A percentile compares a stretch with the other conserved stretches of the same genome.
phyloP scores from a whole-genome alignment of 1,140 invertebrate genomes.

The Drosophila tristis region DNA sequence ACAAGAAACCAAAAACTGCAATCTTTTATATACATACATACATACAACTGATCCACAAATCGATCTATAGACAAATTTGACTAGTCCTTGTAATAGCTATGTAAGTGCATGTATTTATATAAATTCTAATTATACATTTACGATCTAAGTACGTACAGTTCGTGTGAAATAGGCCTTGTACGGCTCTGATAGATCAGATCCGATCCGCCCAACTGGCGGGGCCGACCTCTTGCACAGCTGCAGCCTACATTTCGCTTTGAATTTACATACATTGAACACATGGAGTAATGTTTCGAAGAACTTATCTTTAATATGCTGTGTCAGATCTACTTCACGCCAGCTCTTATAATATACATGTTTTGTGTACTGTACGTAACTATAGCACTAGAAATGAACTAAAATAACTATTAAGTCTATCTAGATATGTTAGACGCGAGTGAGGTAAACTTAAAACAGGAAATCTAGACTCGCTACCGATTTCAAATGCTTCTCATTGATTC shows the following conservation, averaged over 20 bases:
- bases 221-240: not conserved
- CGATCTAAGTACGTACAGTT: not conserved
- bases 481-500: no score
- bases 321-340: not conserved
- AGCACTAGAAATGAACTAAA: slow-evolving; percentile 14
- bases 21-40: slow-evolving; percentile 23
- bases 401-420: slow-evolving; percentile 9
- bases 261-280: no score
- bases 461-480: not conserved
- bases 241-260: not conserved
- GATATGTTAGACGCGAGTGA: not conserved
- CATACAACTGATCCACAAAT: not conserved
- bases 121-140: slow-evolving; percentile 50
- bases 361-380: slow-evolving; percentile 17
- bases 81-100: slow-evolving; percentile 30
- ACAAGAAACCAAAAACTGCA: slow-evolving; percentile 24
- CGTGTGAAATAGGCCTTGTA: not conserved
- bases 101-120: slow-evolving; percentile 40
- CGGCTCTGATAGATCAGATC: no score
- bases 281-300: no score
- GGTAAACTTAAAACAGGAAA: not conserved
- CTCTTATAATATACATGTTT: slow-evolving; percentile 1
- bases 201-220: not conserved
- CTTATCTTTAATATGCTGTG: no score
- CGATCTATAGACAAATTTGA: slow-evolving; percentile 39